Conservation (phyloP, 2,888 invertebrate genomes). For the Eupsilia transversa region DNA sequence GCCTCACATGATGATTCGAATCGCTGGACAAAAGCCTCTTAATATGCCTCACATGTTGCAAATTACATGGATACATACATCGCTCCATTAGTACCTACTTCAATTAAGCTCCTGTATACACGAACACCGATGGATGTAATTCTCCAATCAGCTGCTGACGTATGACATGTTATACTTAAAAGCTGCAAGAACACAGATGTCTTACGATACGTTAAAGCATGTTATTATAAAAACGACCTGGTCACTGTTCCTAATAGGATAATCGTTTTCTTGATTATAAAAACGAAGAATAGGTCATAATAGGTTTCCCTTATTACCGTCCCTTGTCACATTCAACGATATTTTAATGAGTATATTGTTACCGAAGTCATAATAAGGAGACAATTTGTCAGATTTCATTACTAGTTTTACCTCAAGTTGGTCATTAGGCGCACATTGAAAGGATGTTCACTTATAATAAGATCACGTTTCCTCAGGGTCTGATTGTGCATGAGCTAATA, state of each 20-base stretch:
- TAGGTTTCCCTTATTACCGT: slow-evolving; percentile 14
- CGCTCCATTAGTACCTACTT: slow-evolving; percentile 11
- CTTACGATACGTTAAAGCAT: slow-evolving; percentile 6
- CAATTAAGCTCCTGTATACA: slow-evolving; percentile 25
- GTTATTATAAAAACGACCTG: slow-evolving; percentile 49
- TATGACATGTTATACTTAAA: background rate
- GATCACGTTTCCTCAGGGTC: slow-evolving; percentile 49
- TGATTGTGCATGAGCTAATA: slow-evolving; percentile 15
- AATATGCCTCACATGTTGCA: slow-evolving; percentile 32
- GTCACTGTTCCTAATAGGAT: slow-evolving; percentile 51
- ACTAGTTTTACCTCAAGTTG: background rate
- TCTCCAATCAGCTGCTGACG: background rate
- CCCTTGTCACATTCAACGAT: slow-evolving; percentile 1
- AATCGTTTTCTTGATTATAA: slow-evolving; percentile 10
- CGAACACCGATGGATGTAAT: background rate
- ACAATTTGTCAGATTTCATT: slow-evolving; percentile 17
- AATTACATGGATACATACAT: slow-evolving; percentile 51
- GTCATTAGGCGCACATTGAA: slow-evolving; percentile 19
- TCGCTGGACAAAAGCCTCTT: slow-evolving; percentile 27
- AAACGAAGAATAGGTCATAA: slow-evolving; percentile 15
- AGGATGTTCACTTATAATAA: slow-evolving; percentile 27
- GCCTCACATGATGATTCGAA: slow-evolving; percentile 5
- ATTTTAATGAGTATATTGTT: slow-evolving; percentile 13
- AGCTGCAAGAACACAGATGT: background rate
- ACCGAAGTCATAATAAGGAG: background rate